Evolutionary conservation across 2,113 vertebrate species (phyloP).

Genomic region (Chaenogobius annularis): DNA sequence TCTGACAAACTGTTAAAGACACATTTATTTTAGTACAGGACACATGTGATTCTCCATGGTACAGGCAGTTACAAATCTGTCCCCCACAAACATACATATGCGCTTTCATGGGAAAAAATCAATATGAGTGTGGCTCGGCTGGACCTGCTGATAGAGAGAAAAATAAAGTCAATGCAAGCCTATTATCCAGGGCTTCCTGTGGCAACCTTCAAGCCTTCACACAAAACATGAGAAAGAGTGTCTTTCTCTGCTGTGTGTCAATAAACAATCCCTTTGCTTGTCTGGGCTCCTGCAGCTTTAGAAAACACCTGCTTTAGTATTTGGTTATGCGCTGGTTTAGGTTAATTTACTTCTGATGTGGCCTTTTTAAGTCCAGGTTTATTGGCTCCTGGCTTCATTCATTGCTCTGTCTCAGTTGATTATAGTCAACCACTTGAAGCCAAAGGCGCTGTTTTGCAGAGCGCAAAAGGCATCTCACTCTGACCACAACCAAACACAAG

Average conservation of each 20-base stretch:
- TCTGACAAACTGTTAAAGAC: slow-evolving; percentile 8
- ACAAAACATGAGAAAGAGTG: slow-evolving; percentile 19
- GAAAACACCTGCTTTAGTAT: not conserved
- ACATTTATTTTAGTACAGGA: not conserved
- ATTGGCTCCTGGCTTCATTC: not conserved
- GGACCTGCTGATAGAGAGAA: slow-evolving; percentile 54
- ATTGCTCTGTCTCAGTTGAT: not conserved
- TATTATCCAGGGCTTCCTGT: slow-evolving; percentile 65
- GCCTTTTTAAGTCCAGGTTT: not conserved
- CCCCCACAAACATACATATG: slow-evolving; percentile 10
- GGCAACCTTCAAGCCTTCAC: slow-evolving; percentile 33
- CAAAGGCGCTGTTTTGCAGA: not conserved
- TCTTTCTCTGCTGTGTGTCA: slow-evolving; percentile 23
- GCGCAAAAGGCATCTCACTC: not conserved
- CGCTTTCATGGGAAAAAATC: slow-evolving; percentile 56
- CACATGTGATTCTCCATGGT: slow-evolving; percentile 37
- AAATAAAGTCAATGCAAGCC: slow-evolving; percentile 69
- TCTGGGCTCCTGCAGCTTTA: not conserved
- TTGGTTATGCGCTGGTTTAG: not conserved
- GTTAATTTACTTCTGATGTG: not conserved
- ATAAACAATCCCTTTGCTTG: not conserved
- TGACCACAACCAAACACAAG: not conserved
- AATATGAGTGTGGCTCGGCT: slow-evolving; percentile 44
- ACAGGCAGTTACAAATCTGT: slow-evolving; percentile 44
- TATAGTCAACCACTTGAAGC: not conserved